phyloP scores from a whole-genome alignment of 2,888 invertebrate genomes.

The Eristalis pertinax region DNA sequence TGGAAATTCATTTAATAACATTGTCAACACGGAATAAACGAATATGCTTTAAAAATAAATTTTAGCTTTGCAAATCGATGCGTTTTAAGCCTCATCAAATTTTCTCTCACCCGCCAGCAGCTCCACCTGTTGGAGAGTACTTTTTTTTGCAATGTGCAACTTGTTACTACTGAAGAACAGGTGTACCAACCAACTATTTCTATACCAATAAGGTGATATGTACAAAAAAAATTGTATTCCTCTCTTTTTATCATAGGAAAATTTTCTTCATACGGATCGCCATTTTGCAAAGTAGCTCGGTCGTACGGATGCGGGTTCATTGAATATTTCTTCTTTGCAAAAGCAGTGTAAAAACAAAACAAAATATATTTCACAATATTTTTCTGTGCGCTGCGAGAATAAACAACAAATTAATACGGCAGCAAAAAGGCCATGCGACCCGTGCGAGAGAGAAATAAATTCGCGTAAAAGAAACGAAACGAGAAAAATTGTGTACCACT shows the following conservation, averaged over 20 bases:
- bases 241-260: conserved; percentile 67
- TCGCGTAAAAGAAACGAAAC: conserved; percentile 25
- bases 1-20: too few relatives aligned
- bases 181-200: conserved; percentile 51
- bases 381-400: conserved; percentile 31
- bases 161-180: conserved; percentile 29
- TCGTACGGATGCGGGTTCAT: conserved; percentile 73
- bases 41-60: not conserved
- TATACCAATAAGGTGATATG: conserved; percentile 34
- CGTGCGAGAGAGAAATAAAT: conserved; percentile 28
- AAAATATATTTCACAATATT: conserved; percentile 33
- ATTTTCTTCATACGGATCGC: conserved; percentile 73
- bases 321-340: conserved; percentile 68
- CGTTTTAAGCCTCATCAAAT: not conserved
- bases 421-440: conserved; percentile 1
- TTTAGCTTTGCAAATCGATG: not conserved
- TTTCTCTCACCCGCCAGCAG: not conserved
- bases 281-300: conserved; percentile 76
- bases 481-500: conserved; percentile 65
- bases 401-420: not conserved
- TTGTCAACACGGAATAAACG: too few relatives aligned
- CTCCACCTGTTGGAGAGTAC: conserved; percentile 33
- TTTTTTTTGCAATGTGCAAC: not conserved
- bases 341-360: conserved; percentile 44
- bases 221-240: conserved; percentile 43